Conservation (phyloP, 2,888 invertebrate species). For the Teleiodes luculella region DNA sequence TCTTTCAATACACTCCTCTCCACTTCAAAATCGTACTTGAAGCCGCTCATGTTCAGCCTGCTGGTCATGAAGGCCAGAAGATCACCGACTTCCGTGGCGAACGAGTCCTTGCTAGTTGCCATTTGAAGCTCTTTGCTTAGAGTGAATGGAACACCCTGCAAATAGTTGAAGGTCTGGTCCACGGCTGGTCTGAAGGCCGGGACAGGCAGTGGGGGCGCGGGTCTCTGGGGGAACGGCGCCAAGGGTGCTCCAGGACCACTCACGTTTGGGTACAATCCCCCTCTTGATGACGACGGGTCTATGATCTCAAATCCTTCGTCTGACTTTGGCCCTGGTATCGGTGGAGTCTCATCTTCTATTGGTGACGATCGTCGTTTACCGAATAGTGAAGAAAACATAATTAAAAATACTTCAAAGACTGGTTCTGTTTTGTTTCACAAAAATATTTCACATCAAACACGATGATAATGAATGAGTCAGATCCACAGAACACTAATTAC, state of each 20-base stretch:
- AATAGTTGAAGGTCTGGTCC: constrained; percentile 65
- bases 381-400: constrained; percentile 72
- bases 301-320: constrained; percentile 68
- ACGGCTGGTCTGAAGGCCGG: constrained; percentile 7
- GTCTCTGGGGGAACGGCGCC: constrained; percentile 43
- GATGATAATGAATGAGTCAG: no score
- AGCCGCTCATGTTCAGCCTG: constrained; percentile 59
- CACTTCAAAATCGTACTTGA: constrained; percentile 72
- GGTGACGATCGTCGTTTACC: constrained; percentile 69
- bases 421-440: no score
- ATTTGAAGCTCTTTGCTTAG: constrained; percentile 68
- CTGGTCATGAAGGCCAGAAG: constrained; percentile 72
- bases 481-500: no score
- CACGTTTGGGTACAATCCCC: constrained; percentile 56
- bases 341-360: constrained; percentile 64
- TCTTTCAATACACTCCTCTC: constrained; percentile 78
- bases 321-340: constrained; percentile 62
- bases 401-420: no score
- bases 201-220: constrained; percentile 53
- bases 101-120: constrained; percentile 65
- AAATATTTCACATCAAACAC: neutral
- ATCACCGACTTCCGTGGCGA: constrained; percentile 71
- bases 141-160: constrained; percentile 77
- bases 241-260: constrained; percentile 36
- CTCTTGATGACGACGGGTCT: constrained; percentile 46